phyloP scores from a whole-genome alignment of 2,888 invertebrate genomes.

The Yponomeuta evonymella region DNA sequence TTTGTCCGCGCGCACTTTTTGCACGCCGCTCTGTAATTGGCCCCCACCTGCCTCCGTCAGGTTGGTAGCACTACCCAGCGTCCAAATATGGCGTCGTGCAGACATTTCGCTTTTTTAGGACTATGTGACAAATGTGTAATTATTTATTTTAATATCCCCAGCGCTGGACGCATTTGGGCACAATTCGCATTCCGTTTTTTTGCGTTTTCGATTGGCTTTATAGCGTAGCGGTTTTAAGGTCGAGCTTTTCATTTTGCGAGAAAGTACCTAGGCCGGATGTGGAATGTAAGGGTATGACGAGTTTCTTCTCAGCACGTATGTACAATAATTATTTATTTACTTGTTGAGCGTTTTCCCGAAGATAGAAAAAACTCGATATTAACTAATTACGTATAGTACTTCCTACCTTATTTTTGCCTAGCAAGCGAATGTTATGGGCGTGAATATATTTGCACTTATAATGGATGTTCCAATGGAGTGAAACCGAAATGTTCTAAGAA shows the following conservation, averaged over 20 bases:
- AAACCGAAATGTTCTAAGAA: no score
- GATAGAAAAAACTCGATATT: no score
- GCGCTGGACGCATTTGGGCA: constrained; percentile 57
- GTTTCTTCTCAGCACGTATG: constrained; percentile 3
- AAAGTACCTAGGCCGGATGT: no score
- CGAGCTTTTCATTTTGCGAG: not conserved
- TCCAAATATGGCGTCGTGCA: constrained; percentile 61
- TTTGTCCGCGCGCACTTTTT: constrained; percentile 70
- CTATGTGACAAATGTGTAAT: constrained; percentile 76
- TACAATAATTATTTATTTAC: not conserved
- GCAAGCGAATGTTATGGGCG: no score
- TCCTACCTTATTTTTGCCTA: no score
- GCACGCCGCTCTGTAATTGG: constrained; percentile 61
- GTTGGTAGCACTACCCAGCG: constrained; percentile 38
- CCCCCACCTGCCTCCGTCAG: constrained; percentile 57
- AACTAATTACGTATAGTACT: no score
- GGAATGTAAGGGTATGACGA: not conserved
- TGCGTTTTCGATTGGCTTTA: constrained; percentile 45
- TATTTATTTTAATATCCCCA: constrained; percentile 72
- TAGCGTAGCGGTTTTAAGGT: constrained; percentile 20
- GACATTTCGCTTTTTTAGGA: constrained; percentile 65
- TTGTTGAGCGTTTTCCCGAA: no score
- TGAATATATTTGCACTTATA: no score
- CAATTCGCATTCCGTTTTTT: constrained; percentile 59
- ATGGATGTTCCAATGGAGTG: no score